Conservation (phyloP, 2,888 invertebrate species). For the Megalurothrips usitatus region DNA sequence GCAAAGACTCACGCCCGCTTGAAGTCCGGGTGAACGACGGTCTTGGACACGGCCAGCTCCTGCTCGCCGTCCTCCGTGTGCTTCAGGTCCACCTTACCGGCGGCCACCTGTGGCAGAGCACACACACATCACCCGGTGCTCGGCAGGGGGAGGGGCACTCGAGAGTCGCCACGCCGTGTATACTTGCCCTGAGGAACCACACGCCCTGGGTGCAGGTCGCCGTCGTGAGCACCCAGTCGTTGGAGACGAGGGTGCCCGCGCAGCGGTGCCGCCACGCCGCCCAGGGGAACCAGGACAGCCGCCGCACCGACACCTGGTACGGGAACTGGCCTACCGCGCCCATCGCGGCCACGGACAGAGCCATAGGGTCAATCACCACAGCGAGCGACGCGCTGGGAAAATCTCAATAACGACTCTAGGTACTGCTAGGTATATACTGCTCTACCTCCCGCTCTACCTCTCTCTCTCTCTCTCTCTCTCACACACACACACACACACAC, state of each 20-base stretch:
- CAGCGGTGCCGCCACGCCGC: not conserved
- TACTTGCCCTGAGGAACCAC: constrained; percentile 6
- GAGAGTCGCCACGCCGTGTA: too few species aligned
- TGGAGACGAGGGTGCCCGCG: not conserved
- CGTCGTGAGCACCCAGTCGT: not conserved
- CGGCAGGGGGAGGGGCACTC: not conserved
- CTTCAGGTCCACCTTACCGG: not conserved
- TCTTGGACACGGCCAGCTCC: not conserved
- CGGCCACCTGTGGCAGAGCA: not conserved
- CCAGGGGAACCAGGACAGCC: not conserved
- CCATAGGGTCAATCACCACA: too few species aligned
- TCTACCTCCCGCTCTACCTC: too few species aligned
- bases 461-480: too few species aligned
- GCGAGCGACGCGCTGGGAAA: too few species aligned
- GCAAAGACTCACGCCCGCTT: not conserved
- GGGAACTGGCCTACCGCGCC: not conserved
- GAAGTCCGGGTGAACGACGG: not conserved
- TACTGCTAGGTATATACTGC: too few species aligned
- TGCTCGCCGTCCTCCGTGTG: not conserved
- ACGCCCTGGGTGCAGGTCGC: not conserved
- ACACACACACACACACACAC: too few species aligned
- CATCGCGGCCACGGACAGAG: too few species aligned
- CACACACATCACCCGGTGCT: not conserved
- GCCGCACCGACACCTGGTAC: not conserved
- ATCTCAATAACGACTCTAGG: too few species aligned